Evolutionary conservation across 1,140 invertebrate genomes (phyloP), one percentile per base, ranked within the genome.

Genomic region (Thrips palmi): DNA sequence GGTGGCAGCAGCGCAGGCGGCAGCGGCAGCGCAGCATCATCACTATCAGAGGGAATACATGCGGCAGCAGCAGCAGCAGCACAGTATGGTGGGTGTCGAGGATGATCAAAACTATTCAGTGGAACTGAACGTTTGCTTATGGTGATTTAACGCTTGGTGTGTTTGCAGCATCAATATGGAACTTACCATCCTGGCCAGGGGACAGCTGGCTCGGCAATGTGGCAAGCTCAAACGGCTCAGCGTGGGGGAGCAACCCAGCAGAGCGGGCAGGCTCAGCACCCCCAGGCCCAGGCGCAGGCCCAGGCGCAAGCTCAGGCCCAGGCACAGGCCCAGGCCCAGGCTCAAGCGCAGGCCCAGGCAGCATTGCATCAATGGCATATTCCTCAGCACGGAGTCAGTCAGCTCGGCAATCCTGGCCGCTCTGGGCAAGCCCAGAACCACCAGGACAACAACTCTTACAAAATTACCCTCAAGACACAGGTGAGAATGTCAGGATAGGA

Each of bases 341-440:
- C 19, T 4, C 33, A 8, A n/a, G 53, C 52, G 28, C 52, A 48
- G 40, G 30, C 50, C 43, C 44, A 45, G 39, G 51, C 31, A 44
- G 29, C 44, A 18, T 31, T 32, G 43, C 45, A 12, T 58, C 68
- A 71, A 53, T 74, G 71, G 71, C 71, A 74, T 52, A 74, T 70
- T 41, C 72, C 71, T 37, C 71, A 74, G 52, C 61, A 59, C 37
- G 39, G 37, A 24, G 41, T 28, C 33, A 39, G 32, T 29, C 41
- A 22, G 25, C 17, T 14, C 2, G 17, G 2, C 2, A 33, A n/a
- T 10, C 8, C 14, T 7, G 36, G 49, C 50, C 20, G 53, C 51
- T 11, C 43, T 58, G 12, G 49, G 46, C 51, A 51, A 20, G 10
- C 29, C 14, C 11, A 7, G 27, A 37, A 22, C 34, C 32, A 21